Evolutionary conservation across 1,140 invertebrate genomes (phyloP).

Genomic region (Euwallacea fornicatus): DNA sequence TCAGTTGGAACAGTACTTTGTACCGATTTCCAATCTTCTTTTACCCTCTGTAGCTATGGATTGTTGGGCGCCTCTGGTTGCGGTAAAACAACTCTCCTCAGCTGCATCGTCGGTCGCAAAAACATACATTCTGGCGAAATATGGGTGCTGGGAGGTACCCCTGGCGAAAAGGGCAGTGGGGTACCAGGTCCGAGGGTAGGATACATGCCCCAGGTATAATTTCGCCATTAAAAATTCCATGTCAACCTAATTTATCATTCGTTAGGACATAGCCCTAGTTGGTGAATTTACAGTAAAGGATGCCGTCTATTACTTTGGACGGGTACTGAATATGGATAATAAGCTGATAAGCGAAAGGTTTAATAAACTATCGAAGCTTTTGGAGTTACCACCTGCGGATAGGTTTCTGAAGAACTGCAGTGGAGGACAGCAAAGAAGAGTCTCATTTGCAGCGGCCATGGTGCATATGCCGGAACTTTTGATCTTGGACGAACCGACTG

Average conservation of each 20-base stretch:
- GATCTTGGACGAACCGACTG: constrained; percentile 91
- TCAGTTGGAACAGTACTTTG: no score
- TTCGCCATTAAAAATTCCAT: not conserved
- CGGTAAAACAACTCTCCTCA: constrained; percentile 82
- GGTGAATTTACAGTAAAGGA: constrained; percentile 84
- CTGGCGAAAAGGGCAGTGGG: constrained; percentile 70
- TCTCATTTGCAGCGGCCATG: constrained; percentile 84
- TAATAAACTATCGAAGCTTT: constrained; percentile 68
- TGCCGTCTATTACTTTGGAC: constrained; percentile 85
- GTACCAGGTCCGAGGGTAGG: constrained; percentile 79
- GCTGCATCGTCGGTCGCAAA: constrained; percentile 80
- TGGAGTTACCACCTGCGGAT: constrained; percentile 70
- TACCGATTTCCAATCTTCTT: no score
- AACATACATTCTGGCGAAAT: constrained; percentile 74
- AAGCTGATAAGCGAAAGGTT: constrained; percentile 67
- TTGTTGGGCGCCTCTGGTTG: constrained; percentile 83
- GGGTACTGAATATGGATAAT: constrained; percentile 77
- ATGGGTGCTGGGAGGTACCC: constrained; percentile 75
- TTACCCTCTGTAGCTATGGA: constrained; percentile 68
- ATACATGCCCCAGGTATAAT: constrained; percentile 78
- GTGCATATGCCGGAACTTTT: constrained; percentile 86
- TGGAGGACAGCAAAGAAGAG: constrained; percentile 85
- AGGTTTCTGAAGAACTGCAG: constrained; percentile 68
- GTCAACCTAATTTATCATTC: constrained; percentile 14
- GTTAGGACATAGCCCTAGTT: constrained; percentile 84